A percentile compares a stretch with the other conserved stretches of the same genome.
These are phyloP conservation scores for Antedon mediterranea DNA, from an alignment of 53 echinoderm and acorn worm species.

Conservation along the genomic window DNA sequence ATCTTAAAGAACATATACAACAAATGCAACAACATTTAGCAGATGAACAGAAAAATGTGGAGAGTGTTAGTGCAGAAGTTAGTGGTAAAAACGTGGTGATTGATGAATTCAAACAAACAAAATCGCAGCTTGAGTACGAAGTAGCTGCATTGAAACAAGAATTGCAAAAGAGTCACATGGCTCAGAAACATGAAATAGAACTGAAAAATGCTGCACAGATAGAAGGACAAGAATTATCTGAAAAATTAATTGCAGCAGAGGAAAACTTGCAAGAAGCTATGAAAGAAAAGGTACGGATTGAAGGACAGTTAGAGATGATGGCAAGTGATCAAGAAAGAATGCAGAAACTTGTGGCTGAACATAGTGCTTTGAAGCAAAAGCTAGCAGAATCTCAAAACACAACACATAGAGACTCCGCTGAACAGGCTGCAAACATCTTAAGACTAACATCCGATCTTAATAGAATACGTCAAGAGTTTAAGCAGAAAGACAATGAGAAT, in stretches of 20 bases:
- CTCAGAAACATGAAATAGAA: slow-evolving; percentile 11
- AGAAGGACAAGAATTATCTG: slow-evolving; percentile 34
- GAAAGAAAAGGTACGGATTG: slow-evolving; percentile 73
- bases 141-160: slow-evolving; percentile 33
- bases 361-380: slow-evolving; percentile 55
- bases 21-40: slow-evolving; percentile 45
- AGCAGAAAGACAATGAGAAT: slow-evolving; percentile 44
- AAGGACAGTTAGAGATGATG: slow-evolving; percentile 86
- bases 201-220: slow-evolving; percentile 33
- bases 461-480: slow-evolving; percentile 51
- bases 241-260: slow-evolving; percentile 39
- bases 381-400: slow-evolving; percentile 67
- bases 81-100: slow-evolving; percentile 48
- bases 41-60: slow-evolving; percentile 47
- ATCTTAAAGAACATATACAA: slow-evolving; percentile 32
- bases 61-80: slow-evolving; percentile 43
- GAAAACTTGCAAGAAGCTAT: slow-evolving; percentile 39
- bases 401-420: slow-evolving; percentile 61
- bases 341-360: slow-evolving; percentile 54
- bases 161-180: slow-evolving; percentile 11
- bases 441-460: slow-evolving; percentile 63
- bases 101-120: slow-evolving; percentile 36
- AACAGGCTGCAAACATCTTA: slow-evolving; percentile 60
- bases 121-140: slow-evolving; percentile 37
- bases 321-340: slow-evolving; percentile 60